phyloP scores from a whole-genome alignment of 2,797 vertebrate species.

The Tangara arthus region DNA sequence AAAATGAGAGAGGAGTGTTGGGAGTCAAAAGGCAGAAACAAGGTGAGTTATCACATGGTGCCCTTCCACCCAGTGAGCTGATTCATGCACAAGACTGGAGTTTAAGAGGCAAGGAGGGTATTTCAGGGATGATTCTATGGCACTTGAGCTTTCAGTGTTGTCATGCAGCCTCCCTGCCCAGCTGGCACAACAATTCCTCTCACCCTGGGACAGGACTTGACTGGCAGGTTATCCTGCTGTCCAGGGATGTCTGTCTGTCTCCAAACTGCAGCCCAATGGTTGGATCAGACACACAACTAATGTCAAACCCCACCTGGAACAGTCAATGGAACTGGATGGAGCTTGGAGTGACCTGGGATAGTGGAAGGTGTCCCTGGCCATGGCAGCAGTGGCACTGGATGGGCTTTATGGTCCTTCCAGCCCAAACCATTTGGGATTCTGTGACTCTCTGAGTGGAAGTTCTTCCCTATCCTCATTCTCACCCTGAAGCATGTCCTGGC shows the following conservation, averaged over 20 bases:
- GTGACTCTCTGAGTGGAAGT: background rate
- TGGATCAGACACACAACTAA: background rate
- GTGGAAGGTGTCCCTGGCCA: background rate
- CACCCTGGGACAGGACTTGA: background rate
- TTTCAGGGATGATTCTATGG: background rate
- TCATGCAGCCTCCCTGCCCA: background rate
- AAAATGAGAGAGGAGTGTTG: background rate
- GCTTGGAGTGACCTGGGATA: accelerated
- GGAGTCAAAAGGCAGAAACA: background rate
- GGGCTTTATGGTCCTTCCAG: background rate
- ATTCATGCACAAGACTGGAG: background rate
- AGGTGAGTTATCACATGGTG: background rate
- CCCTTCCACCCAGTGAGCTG: background rate
- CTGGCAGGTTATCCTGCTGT: background rate
- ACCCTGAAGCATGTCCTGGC: background rate
- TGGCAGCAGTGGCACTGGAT: background rate
- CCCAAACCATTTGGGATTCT: background rate
- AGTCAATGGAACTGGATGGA: background rate
- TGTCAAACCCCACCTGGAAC: background rate
- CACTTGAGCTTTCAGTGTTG: background rate
- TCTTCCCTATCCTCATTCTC: background rate
- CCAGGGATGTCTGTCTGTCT: background rate
- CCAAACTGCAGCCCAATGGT: background rate
- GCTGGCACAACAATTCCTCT: background rate
- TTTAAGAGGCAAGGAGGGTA: background rate